Evolutionary conservation across 2,113 vertebrate genomes (phyloP), one percentile per base, ranked within the genome.

Genomic region (Rhinolophus sinicus): DNA sequence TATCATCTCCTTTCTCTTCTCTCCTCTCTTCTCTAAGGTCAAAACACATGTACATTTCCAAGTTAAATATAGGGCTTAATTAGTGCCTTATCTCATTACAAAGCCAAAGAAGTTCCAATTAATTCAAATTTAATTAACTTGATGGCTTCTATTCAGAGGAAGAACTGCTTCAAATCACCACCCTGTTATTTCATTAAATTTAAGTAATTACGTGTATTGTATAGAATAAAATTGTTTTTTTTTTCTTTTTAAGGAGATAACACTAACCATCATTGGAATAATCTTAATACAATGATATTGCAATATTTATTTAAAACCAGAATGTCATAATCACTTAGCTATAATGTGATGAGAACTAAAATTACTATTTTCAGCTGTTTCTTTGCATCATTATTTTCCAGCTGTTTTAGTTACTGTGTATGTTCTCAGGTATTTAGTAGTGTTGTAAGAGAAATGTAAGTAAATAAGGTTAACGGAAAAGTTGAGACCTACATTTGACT

Each of bases 51-150:
- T 73, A 35, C 38, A 44, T 75, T 72, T 89, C 19, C 62, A 78
- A 56, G 2, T 87, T 94, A 87, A 78, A 60, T 91, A 16, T 33
- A 70, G 28, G 11, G 0, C 0, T 93, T 2, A 92, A 69, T 95
- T 92, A 85, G 6, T 52, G 6, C 24, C 26, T 94, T 94, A 84
- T 83, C 19, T 90, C 40, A 88, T 69, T 93, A 73, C 2, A 93
- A 96, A 64, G 16, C 3, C 33, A 90, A 78, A 47, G 1, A 86
- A 50, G 58, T 85, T 90, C 12, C 50, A 85, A 88, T 92, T 93
- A 93, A 58, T 86, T 90, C 35, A 92, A 69, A 77, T 88, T 92
- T 97, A 94, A 90, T 90, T 96, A 88, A 94, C 64, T 67, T 87
- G 47, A 90, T 28, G 72, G 18, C 22, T 70, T 92, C 8, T 85